Conservation (phyloP, 2,797 vertebrate species). For the Rhinoraja longicauda region DNA sequence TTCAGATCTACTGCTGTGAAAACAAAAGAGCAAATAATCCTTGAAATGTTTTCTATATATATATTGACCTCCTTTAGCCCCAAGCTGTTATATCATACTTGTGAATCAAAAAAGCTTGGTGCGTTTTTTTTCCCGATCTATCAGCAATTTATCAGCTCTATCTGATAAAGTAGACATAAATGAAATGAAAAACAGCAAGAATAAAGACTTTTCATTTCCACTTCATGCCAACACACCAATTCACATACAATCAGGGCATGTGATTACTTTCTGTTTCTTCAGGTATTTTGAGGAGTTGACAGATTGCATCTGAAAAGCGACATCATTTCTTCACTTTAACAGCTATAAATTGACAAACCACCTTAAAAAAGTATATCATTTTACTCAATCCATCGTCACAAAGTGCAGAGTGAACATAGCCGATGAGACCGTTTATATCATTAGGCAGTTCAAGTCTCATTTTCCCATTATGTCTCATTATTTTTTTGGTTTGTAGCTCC, state of each 20-base stretch:
- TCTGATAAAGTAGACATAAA: neutral
- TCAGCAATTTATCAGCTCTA: neutral
- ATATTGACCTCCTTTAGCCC: neutral
- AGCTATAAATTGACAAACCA: conserved; percentile 20
- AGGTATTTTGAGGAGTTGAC: neutral
- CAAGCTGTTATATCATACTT: neutral
- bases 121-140: neutral
- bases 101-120: neutral
- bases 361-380: neutral
- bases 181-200: neutral
- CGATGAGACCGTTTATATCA: neutral
- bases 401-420: neutral
- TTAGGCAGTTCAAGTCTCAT: neutral
- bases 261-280: conserved; percentile 12
- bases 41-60: neutral
- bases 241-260: neutral
- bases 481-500: neutral
- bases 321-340: conserved; percentile 15
- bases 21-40: neutral
- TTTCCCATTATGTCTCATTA: neutral
- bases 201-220: neutral
- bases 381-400: neutral
- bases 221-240: neutral
- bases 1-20: neutral
- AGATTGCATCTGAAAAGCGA: conserved; percentile 3